Evolutionary conservation across 2,797 vertebrate genomes (phyloP).

Genomic region (Thripadectes ignobilis): DNA sequence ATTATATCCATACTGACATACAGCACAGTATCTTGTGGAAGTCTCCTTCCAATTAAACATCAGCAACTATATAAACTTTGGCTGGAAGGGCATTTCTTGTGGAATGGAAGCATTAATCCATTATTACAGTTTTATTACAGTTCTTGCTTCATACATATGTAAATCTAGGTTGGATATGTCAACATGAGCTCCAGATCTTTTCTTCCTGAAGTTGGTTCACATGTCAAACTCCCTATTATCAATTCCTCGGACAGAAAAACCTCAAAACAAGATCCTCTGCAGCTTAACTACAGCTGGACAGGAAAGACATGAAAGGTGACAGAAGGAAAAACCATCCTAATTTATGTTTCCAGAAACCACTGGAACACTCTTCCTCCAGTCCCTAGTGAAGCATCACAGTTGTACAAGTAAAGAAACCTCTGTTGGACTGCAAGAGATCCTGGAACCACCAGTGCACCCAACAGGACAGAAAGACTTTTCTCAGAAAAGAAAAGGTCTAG

Average conservation of each 20-base stretch:
- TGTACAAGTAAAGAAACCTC: background rate
- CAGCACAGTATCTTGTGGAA: background rate
- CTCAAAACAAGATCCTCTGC: background rate
- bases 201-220: background rate
- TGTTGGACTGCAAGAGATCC: no score
- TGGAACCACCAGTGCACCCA: fast-evolving
- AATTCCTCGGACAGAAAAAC: background rate
- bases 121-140: background rate
- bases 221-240: background rate
- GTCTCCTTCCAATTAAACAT: background rate
- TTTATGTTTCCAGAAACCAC: background rate
- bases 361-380: background rate
- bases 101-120: background rate
- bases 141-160: background rate
- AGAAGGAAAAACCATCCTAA: background rate
- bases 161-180: background rate
- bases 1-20: background rate
- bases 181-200: background rate
- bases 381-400: background rate
- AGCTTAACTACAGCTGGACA: background rate
- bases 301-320: background rate
- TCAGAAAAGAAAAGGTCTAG: background rate
- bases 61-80: background rate
- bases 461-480: background rate
- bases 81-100: background rate